Percentiles rank a stretch among this genome's conserved stretches.
These are phyloP conservation scores for Augiades crinisus DNA, from an alignment of 2,888 invertebrate species.

Conservation along the genomic window DNA sequence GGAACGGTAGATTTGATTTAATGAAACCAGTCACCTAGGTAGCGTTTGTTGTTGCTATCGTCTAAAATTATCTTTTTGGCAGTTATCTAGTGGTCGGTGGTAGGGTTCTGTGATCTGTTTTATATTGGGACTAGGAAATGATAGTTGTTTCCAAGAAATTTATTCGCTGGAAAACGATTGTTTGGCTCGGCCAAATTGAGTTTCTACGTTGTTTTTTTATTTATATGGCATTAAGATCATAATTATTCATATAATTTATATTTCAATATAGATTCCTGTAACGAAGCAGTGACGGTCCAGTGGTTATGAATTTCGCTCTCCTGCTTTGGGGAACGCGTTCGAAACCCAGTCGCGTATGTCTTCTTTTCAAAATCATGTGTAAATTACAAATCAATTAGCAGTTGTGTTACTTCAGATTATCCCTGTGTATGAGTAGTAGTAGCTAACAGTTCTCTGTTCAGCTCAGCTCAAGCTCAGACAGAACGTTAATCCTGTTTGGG, in stretches of 20 bases:
- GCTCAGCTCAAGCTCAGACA: too few species aligned
- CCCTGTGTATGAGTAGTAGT: too few species aligned
- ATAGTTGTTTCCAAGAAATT: slow-evolving; percentile 16
- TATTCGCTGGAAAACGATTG: slow-evolving; percentile 12
- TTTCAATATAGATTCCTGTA: too few species aligned
- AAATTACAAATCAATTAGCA: too few species aligned
- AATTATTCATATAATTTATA: too few species aligned
- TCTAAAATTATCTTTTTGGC: slow-evolving; percentile 25
- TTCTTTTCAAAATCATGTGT: too few species aligned
- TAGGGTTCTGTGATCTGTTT: slow-evolving; percentile 24
- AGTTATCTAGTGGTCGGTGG: slow-evolving; percentile 21
- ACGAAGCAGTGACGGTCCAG: background rate
- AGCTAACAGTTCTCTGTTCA: too few species aligned
- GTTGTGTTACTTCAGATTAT: too few species aligned
- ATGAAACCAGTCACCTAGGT: slow-evolving; percentile 17
- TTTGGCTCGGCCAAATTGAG: background rate
- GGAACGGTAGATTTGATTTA: slow-evolving; percentile 15
- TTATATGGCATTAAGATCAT: background rate
- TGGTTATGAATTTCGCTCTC: too few species aligned
- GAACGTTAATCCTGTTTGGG: too few species aligned
- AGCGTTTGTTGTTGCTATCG: slow-evolving; percentile 21
- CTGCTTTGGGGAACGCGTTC: too few species aligned
- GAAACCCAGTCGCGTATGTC: too few species aligned
- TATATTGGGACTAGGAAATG: slow-evolving; percentile 24
- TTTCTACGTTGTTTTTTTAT: background rate